These are phyloP conservation scores for Sinocyclocheilus maitianheensis DNA, from an alignment of 2,113 vertebrate genomes.

Conservation along the genomic window DNA sequence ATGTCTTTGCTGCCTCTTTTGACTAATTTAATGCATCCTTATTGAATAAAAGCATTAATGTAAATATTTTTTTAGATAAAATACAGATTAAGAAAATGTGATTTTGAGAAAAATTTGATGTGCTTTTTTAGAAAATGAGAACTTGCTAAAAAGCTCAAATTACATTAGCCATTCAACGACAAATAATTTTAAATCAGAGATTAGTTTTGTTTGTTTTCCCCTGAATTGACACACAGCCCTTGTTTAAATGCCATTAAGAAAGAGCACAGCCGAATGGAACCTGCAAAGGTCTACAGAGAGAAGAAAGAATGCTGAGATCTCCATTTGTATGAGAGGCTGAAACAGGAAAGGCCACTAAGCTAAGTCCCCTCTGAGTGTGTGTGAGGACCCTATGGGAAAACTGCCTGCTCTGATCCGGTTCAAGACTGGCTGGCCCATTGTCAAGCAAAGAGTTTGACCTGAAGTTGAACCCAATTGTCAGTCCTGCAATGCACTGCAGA, in stretches of 20 bases:
- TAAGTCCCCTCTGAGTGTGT: slow-evolving; percentile 72
- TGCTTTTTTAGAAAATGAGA: no score
- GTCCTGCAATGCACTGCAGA: slow-evolving; percentile 85
- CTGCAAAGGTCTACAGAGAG: slow-evolving; percentile 39
- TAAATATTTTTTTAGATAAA: background rate
- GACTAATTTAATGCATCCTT: background rate
- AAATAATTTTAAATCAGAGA: background rate
- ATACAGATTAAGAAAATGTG: background rate
- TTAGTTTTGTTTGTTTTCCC: background rate
- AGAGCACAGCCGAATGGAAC: slow-evolving; percentile 20
- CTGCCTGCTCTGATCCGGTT: slow-evolving; percentile 86
- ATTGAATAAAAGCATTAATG: background rate
- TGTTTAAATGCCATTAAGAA: background rate
- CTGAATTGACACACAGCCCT: background rate
- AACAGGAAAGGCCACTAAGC: slow-evolving; percentile 75
- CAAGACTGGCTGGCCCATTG: slow-evolving; percentile 92
- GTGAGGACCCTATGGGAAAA: slow-evolving; percentile 76
- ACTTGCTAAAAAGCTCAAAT: background rate
- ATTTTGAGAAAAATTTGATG: no score
- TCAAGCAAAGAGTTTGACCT: slow-evolving; percentile 97
- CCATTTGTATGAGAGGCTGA: slow-evolving; percentile 66
- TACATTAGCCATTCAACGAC: background rate
- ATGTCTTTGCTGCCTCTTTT: background rate
- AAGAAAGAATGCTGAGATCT: slow-evolving; percentile 65
- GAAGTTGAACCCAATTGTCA: slow-evolving; percentile 98